A percentile compares a stretch with the other conserved stretches of the same genome.
phyloP scores from a whole-genome alignment of 1,140 invertebrate genomes.

The Lerema accius region DNA sequence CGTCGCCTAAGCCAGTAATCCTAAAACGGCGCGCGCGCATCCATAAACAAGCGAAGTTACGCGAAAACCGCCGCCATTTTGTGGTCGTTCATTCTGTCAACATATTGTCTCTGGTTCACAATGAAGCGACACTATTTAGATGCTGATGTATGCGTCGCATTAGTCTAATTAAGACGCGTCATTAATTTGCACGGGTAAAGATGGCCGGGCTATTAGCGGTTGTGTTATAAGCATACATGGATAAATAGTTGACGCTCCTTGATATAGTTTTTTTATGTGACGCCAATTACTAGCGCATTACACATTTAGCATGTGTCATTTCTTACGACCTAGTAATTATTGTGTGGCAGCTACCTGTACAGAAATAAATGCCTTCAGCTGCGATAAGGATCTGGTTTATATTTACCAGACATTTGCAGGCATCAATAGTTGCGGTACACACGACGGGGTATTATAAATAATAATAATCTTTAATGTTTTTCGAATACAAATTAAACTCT shows the following conservation, averaged over 20 bases:
- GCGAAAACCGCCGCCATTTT: constrained; percentile 70
- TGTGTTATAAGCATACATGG: constrained; percentile 39
- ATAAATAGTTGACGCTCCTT: constrained; percentile 28
- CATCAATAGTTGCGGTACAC: constrained; percentile 11
- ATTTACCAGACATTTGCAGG: constrained; percentile 1
- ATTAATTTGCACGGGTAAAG: constrained; percentile 59
- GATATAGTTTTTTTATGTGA: constrained; percentile 9
- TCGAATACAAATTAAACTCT: constrained; percentile 5
- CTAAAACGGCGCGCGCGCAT: constrained; percentile 71
- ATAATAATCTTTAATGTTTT: constrained; percentile 17
- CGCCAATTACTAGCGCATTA: constrained; percentile 10
- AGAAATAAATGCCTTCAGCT: constrained; percentile 10
- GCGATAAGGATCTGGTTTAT: constrained; percentile 18
- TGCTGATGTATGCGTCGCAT: constrained; percentile 65
- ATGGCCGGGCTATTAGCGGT: constrained; percentile 25
- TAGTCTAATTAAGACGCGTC: constrained; percentile 70
- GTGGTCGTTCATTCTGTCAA: constrained; percentile 75
- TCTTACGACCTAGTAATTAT: constrained; percentile 8
- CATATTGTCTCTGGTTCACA: constrained; percentile 74
- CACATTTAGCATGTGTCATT: constrained; percentile 9
- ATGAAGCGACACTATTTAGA: constrained; percentile 67
- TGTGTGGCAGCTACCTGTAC: neutral
- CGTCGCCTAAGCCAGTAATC: constrained; percentile 73
- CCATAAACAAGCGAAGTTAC: constrained; percentile 74
- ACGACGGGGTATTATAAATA: constrained; percentile 9